Evolutionary conservation across 2,888 invertebrate genomes (phyloP).

Genomic region (Cyaniris semiargus): DNA sequence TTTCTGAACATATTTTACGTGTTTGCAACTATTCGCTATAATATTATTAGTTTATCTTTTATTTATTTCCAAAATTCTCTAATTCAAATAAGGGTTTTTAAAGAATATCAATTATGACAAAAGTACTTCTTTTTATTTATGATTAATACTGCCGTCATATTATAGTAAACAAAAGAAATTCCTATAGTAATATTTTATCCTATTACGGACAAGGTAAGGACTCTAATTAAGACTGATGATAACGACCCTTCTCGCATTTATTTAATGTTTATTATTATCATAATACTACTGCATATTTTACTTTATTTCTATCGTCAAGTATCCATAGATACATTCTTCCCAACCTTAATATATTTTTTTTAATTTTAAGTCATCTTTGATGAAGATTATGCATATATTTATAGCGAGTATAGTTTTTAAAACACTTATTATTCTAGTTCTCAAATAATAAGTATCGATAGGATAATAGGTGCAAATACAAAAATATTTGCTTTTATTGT

Average conservation of each 20-base stretch:
- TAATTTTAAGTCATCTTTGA: neutral
- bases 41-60: neutral
- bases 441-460: too few species aligned
- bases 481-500: neutral
- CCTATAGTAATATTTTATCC: conserved; percentile 29
- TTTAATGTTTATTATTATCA: conserved; percentile 27
- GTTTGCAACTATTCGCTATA: neutral
- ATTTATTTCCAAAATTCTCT: neutral
- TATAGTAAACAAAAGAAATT: conserved; percentile 13
- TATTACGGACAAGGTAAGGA: conserved; percentile 22
- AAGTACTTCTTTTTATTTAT: neutral
- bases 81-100: neutral
- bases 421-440: too few species aligned
- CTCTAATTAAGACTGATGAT: conserved; percentile 27
- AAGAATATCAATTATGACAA: too few species aligned
- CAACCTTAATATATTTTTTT: neutral
- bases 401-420: too few species aligned
- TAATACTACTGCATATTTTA: conserved; percentile 15
- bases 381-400: neutral
- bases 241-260: conserved; percentile 15
- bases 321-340: neutral
- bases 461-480: neutral
- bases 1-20: conserved; percentile 1
- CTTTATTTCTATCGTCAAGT: neutral
- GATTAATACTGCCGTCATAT: neutral